Conservation (phyloP, 1,140 invertebrate species). For the Aleiodes sp. region DNA sequence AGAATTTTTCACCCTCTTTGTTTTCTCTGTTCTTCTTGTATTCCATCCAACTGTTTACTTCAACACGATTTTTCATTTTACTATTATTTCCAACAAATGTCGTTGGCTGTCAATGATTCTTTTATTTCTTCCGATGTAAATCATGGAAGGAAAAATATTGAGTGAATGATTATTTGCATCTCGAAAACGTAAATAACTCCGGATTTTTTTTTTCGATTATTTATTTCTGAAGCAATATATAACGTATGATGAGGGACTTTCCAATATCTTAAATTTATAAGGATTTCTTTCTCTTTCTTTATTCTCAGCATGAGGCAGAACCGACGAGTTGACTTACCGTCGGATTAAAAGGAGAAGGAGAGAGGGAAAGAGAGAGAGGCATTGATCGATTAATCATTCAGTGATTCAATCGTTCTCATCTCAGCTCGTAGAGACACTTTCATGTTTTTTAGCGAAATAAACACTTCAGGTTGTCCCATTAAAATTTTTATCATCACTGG, state of each 20-base stretch:
- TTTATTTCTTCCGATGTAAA: too few species aligned
- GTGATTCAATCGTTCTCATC: neutral
- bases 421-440: neutral
- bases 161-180: too few species aligned
- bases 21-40: neutral
- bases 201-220: neutral
- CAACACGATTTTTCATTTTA: too few species aligned
- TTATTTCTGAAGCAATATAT: neutral
- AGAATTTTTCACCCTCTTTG: neutral
- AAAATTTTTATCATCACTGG: neutral
- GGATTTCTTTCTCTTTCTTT: too few species aligned
- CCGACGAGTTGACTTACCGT: neutral
- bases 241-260: neutral
- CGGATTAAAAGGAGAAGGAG: neutral
- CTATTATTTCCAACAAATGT: too few species aligned
- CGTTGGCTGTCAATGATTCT: too few species aligned
- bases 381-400: slow-evolving; percentile 1
- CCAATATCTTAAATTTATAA: neutral
- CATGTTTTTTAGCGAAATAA: neutral
- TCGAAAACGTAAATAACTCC: neutral
- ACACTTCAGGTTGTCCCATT: neutral
- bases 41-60: neutral
- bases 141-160: too few species aligned
- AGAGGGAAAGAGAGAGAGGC: neutral
- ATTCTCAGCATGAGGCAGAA: neutral